Base-by-base conservation (phyloP, 64 coral and sea anemone species). In the Hydrozoanthus tunicans region DNA sequence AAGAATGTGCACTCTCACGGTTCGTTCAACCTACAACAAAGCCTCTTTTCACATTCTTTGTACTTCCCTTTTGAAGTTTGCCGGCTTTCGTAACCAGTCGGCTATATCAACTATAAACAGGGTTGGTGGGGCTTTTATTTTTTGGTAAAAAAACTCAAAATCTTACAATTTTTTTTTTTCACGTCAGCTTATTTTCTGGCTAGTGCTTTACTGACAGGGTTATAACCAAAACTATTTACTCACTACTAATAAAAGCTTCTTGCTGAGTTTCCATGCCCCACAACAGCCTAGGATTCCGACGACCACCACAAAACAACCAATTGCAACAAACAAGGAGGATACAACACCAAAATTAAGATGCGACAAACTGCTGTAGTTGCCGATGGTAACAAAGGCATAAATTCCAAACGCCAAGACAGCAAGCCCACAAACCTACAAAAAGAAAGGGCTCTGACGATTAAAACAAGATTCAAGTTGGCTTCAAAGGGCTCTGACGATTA, bases 291-390 rank as follows among this genome's bases (percentile, higher is more conserved):
- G 15, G 67, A 88, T 14, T 17, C 23, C 84, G 0, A 88, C 67
- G 9, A 88, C 6, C 5, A 88, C 61, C 6, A 88, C 84, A 61
- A 88, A 74, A 74, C 84, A 88, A 10, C 84, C 84, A 74, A 73
- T 73, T 1, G 84, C 84, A 13, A 88, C 24, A 60, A 88, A 88
- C 5, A 88, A 13, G 10, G 84, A 74, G 8, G 84, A 74, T 3
- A 88, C 84, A 1, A 56, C 55, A 73, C 84, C 84, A 74, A 88
- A 88, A 69, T 75, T 73, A 43, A 88, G 32, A 13, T 88, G 84
- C 0, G 84, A 88, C 54, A 88, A 74, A 32, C 84, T 88, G 84
- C 84, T 88, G 25, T 88, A 88, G 6, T 58, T 59, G 9, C 56
- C 70, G 17, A 88, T 75, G 17, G 69, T 75, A 12, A 88, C 69